These are phyloP conservation scores for Callaeas wilsoni DNA, from an alignment of 2,113 vertebrate genomes.

Conservation along the genomic window DNA sequence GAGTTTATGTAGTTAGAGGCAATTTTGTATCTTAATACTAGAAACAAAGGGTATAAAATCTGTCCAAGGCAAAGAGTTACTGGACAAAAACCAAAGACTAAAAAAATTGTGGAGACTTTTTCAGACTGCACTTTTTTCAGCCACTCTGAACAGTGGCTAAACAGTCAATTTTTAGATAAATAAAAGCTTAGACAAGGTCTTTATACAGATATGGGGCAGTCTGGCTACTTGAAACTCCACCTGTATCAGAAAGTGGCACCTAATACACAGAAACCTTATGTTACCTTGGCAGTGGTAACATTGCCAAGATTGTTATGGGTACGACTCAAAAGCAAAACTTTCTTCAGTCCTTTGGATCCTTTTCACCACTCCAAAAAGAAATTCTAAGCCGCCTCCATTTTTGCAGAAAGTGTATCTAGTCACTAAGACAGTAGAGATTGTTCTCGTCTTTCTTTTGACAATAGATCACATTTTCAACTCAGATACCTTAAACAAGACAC, in stretches of 20 bases:
- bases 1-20: neutral
- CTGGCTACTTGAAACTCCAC: neutral
- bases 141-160: neutral
- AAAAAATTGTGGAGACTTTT: neutral
- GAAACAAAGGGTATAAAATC: neutral
- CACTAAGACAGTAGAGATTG: neutral
- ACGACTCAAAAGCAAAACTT: neutral
- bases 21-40: neutral
- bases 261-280: neutral
- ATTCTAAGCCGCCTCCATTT: neutral
- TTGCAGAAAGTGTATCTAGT: neutral
- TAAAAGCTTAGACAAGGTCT: neutral
- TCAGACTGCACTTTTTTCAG: neutral
- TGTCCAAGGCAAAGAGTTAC: neutral
- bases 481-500: neutral
- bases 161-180: neutral
- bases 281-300: accelerated
- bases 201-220: neutral
- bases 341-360: neutral
- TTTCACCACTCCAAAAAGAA: neutral
- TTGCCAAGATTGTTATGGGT: neutral
- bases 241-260: neutral
- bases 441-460: neutral
- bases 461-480: neutral
- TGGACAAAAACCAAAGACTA: neutral